Conservation (phyloP, 1,140 invertebrate species). For the Aphis craccivora region DNA sequence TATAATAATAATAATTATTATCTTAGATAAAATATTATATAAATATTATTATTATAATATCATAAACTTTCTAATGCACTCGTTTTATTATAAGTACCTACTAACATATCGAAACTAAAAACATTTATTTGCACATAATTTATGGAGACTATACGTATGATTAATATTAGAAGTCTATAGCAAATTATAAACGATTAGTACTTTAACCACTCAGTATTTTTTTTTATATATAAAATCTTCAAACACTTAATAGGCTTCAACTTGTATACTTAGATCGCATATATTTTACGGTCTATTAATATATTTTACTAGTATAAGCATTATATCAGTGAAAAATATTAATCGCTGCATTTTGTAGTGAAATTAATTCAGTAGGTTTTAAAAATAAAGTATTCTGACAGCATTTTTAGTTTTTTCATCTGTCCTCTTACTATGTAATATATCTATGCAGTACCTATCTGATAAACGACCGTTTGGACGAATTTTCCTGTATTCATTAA, state of each 20-base stretch:
- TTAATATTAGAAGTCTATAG: not conserved
- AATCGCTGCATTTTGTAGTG: not conserved
- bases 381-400: not conserved
- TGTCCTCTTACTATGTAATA: not conserved
- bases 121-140: not conserved
- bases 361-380: conserved; percentile 13
- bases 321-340: not conserved
- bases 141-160: not conserved
- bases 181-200: not conserved
- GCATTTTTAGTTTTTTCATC: not conserved
- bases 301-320: not conserved
- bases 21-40: not conserved
- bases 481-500: conserved; percentile 31
- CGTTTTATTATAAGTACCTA: not conserved
- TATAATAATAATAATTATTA: not conserved
- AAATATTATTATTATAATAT: too few species aligned
- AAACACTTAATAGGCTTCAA: not conserved
- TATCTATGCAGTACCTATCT: not conserved
- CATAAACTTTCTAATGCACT: not conserved
- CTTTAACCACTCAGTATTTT: not conserved
- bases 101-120: not conserved
- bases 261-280: not conserved
- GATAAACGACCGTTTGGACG: not conserved
- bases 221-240: not conserved
- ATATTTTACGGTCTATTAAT: not conserved